Evolutionary conservation across 2,113 vertebrate species (phyloP), one percentile per base, ranked within the genome.

Genomic region (Poecile atricapillus): DNA sequence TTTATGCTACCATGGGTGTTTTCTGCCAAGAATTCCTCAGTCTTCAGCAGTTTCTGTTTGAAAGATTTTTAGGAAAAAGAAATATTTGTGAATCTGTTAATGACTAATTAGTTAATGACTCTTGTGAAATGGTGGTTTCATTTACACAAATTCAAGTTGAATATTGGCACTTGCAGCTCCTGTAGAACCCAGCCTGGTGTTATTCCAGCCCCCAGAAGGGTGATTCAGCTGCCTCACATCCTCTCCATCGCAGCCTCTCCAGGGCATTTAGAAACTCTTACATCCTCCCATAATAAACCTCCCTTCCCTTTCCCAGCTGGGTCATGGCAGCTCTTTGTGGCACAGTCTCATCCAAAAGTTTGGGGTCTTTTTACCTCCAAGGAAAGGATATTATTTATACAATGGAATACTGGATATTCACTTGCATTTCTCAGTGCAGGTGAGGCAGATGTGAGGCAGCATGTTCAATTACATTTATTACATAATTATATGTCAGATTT

Each of bases 101-200:
- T 65, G 55, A 80, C 31, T 8, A 65, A 87, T 83, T 78, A 81
- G 77, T 62, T 87, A 75, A 64, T 56, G 71, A 80, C 74, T 41
- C 52, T 19, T 31, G 30, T 14, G 47, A 49, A 79, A 53, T 9
- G 23, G n/a, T 19, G 58, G 58, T 19, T 65, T 31, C 30, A 0
- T 37, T 88, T 81, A 12, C 59, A 70, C 41, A 89, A 94, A 4
- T 44, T 30, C 8, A 47, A 81, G 21, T 1, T 8, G 63, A 35
- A 27, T 47, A 44, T 85, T 83, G 49, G 46, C 41, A 82, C 56
- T 85, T 21, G 28, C n/a, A 43, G 56, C 13, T 77, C 79, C 46
- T 3, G 0, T 1, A 9, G 83, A 44, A 6, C 21, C 20, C 81
- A 52, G 7, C 1, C 7, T 0, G 0, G 15, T 3, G 4, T 35